Evolutionary conservation across 2,797 vertebrate genomes (phyloP).

Genomic region (Forpus xanthops): DNA sequence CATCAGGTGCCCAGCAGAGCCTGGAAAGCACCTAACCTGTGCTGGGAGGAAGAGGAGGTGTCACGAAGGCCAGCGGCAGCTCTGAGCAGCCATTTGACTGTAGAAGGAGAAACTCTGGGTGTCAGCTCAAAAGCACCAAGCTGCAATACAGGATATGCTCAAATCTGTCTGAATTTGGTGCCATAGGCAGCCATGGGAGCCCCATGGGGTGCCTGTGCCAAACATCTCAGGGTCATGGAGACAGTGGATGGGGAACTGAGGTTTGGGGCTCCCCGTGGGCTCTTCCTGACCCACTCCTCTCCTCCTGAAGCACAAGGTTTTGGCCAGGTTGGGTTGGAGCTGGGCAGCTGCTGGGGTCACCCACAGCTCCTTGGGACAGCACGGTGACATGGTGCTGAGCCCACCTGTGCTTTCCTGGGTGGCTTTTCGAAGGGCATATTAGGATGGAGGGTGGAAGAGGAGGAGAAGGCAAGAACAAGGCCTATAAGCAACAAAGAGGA

Average conservation of each 20-base stretch:
- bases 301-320: not conserved
- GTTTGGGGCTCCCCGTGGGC: fast-evolving
- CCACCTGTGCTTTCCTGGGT: fast-evolving
- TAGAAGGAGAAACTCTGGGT: fast-evolving
- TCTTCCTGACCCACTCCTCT: not conserved
- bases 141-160: not conserved
- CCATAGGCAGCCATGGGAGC: fast-evolving
- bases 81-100: not conserved
- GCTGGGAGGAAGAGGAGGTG: not conserved
- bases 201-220: not conserved
- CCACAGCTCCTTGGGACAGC: not conserved
- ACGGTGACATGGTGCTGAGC: not conserved
- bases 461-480: not conserved
- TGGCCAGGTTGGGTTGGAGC: not conserved
- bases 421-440: not conserved
- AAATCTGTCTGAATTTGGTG: not conserved
- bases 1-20: not conserved
- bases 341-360: not conserved
- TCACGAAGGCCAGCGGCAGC: not conserved
- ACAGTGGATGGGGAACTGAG: fast-evolving
- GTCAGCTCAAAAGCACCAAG: fast-evolving
- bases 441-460: not conserved
- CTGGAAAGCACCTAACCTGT: not conserved
- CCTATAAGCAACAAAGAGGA: not conserved
- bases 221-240: not conserved